Evolutionary conservation across 2,888 invertebrate species (phyloP), one percentile per base, ranked within the genome.

Genomic region (Andrena marginata): DNA sequence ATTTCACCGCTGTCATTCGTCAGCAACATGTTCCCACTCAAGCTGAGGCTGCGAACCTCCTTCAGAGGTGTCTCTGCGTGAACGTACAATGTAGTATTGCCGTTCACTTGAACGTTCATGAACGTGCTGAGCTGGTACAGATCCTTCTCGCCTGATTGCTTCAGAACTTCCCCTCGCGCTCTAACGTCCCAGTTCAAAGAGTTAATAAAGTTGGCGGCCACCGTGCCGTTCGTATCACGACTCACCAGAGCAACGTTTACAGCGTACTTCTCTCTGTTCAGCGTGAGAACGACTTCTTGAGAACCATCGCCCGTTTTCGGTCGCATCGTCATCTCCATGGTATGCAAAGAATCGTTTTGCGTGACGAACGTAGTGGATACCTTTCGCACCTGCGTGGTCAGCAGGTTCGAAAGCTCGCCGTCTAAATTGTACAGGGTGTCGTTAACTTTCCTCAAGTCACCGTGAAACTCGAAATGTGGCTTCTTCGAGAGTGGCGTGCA

Each of bases 1-100:
- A 93, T 85, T 26, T 93, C 89, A n/a, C 94, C 94, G 75, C 89
- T 91, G 13, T 90, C 79, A 16, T 92, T 90, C 13, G 87, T 87
- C 59, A 94, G 83, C 77, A 94, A 81, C 42, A 94, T 80, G 81
- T 94, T 94, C 6, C 94, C 91, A 26, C 92, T 93, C 4, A 94
- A 84, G 35, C 91, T 92, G 1, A 94, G 91, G 62, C 90, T 94
- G 85, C 94, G 92, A 64, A 95, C 87, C 1, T 94, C 94, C 65
- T 91, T 84, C 84, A 94, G 93, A 0, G 95, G 95, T 2, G 94
- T 94, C 81, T 94, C 92, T 1, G 94, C 91, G 59, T 90, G 87
- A 23, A 95, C 60, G 75, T 93, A 91, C 2, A 94, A 78, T 68
- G 89, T 91, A 0, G 91, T 86, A 63, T 94, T 94, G 0, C 93